Conservation (phyloP, 1,140 invertebrate species). For the Delia radicum region DNA sequence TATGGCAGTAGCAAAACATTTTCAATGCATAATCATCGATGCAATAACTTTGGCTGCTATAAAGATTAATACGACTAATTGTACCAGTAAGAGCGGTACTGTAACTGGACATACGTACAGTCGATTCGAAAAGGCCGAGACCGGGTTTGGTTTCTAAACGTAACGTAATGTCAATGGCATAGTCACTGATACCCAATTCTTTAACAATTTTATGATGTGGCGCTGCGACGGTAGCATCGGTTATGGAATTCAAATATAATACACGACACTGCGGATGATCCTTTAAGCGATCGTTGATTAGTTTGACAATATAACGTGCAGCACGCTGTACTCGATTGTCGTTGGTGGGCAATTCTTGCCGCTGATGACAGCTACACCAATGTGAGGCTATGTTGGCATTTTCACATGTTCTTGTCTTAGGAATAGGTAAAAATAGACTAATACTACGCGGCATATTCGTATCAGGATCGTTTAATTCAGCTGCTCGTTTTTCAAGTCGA, state of each 20-base stretch:
- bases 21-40: slow-evolving; percentile 73
- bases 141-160: slow-evolving; percentile 69
- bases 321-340: slow-evolving; percentile 58
- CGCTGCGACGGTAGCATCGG: slow-evolving; percentile 42
- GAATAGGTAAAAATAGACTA: slow-evolving; percentile 74
- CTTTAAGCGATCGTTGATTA: slow-evolving; percentile 66
- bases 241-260: slow-evolving; percentile 52
- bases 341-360: slow-evolving; percentile 58
- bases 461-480: slow-evolving; percentile 37
- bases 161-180: slow-evolving; percentile 64
- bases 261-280: slow-evolving; percentile 62
- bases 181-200: slow-evolving; percentile 57
- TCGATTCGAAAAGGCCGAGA: slow-evolving; percentile 74
- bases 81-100: slow-evolving; percentile 63
- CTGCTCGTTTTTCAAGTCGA: slow-evolving; percentile 36
- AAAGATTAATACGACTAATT: slow-evolving; percentile 79
- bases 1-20: slow-evolving; percentile 74
- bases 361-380: slow-evolving; percentile 80
- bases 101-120: slow-evolving; percentile 59
- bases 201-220: slow-evolving; percentile 49
- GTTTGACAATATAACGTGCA: slow-evolving; percentile 60
- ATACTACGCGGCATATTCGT: slow-evolving; percentile 62
- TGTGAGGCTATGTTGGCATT: slow-evolving; percentile 74
- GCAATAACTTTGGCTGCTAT: slow-evolving; percentile 76
- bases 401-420: slow-evolving; percentile 71